A percentile compares a stretch with the other conserved stretches of the same genome.
Evolutionary conservation across 2,888 invertebrate species (phyloP).

Genomic region (Elmis aenea): DNA sequence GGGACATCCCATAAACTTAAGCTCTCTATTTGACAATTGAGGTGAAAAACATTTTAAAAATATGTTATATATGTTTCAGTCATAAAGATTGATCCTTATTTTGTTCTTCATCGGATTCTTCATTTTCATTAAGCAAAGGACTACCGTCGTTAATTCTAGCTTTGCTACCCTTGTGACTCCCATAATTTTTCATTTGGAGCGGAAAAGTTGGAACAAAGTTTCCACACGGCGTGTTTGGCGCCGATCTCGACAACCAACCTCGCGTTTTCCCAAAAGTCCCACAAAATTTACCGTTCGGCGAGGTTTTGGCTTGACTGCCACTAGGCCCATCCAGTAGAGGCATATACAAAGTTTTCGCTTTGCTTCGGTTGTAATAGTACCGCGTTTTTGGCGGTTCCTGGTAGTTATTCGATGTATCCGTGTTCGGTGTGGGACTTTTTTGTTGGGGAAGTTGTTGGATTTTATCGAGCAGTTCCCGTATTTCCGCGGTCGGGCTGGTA

Average conservation of each 20-base stretch:
- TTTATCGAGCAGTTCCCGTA: conserved; percentile 67
- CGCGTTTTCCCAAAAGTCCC: conserved; percentile 13
- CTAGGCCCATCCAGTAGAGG: conserved; percentile 49
- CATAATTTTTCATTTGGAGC: conserved; percentile 43
- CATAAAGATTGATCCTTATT: conserved; percentile 9
- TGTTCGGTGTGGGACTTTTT: conserved; percentile 41
- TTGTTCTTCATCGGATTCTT: conserved; percentile 46
- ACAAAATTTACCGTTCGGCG: conserved; percentile 17
- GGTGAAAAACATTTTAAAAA: too few species aligned
- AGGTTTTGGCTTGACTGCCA: conserved; percentile 25
- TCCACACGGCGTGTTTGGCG: conserved; percentile 73
- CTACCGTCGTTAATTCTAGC: conserved; percentile 56
- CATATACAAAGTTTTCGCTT: conserved; percentile 68
- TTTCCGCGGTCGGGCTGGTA: conserved; percentile 75
- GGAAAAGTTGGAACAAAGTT: conserved; percentile 64
- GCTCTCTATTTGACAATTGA: too few species aligned
- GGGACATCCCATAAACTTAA: too few species aligned
- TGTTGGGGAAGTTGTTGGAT: conserved; percentile 62
- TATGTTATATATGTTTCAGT: too few species aligned
- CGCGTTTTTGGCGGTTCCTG: conserved; percentile 19
- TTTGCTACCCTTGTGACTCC: conserved; percentile 51
- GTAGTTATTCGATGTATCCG: conserved; percentile 44
- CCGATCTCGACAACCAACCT: conserved; percentile 68
- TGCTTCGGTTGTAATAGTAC: conserved; percentile 50
- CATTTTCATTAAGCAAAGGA: conserved; percentile 56